Evolutionary conservation across 2,888 invertebrate species (phyloP).

Genomic region (Hedya salicella): DNA sequence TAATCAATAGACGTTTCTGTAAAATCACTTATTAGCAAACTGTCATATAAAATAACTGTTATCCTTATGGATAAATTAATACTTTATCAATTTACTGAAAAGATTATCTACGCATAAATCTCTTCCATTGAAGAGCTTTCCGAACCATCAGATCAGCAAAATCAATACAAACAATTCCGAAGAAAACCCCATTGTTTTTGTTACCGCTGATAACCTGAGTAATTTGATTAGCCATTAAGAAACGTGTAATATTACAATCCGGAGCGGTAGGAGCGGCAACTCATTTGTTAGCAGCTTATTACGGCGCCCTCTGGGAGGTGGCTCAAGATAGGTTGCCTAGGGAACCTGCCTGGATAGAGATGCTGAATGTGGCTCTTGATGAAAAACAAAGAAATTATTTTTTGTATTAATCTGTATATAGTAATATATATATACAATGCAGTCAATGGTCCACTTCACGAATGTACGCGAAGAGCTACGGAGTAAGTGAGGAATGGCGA

Average conservation of each 20-base stretch:
- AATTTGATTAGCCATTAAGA: conserved; percentile 43
- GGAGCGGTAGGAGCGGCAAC: conserved; percentile 51
- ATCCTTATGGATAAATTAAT: too few species aligned
- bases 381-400: background rate
- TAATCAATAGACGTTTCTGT: too few species aligned
- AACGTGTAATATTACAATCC: conserved; percentile 43
- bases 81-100: too few species aligned
- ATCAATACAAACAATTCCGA: background rate
- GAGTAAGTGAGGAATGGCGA: too few species aligned
- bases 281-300: conserved; percentile 74
- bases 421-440: too few species aligned
- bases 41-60: too few species aligned
- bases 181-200: conserved; percentile 10
- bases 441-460: too few species aligned
- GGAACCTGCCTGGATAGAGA: conserved; percentile 45
- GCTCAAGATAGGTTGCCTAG: conserved; percentile 60
- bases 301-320: conserved; percentile 55
- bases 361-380: conserved; percentile 8
- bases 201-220: conserved; percentile 16
- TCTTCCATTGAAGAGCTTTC: too few species aligned
- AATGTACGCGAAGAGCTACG: too few species aligned
- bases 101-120: too few species aligned
- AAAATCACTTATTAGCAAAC: too few species aligned
- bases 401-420: too few species aligned
- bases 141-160: conserved; percentile 1